Base-by-base conservation (phyloP, 2,888 invertebrate species). In the Steinernema scapterisci region DNA sequence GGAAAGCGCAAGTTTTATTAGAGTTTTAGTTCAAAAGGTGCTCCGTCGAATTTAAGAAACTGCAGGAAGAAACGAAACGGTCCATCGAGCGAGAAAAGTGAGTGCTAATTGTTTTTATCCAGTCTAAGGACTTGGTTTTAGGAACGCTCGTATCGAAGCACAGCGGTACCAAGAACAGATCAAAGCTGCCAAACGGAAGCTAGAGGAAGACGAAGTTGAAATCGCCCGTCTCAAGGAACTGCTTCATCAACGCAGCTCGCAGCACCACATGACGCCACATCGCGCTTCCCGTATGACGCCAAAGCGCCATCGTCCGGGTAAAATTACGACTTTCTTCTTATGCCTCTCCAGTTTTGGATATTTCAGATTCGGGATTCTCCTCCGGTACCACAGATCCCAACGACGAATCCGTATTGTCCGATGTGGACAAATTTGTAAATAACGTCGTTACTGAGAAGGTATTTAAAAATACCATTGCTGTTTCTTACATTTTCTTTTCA, bases 1-100 rank as follows among this genome's bases (percentile, higher is more conserved):
- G n/a, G n/a, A n/a, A n/a, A n/a, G n/a, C n/a, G n/a, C n/a, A n/a
- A n/a, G n/a, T n/a, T n/a, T n/a, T n/a, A n/a, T n/a, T n/a, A n/a
- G n/a, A n/a, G n/a, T 63, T 63, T 63, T 31, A 63, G 63, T 63
- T 63, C 38, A 63, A 63, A 25, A 63, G n/a, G n/a, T 63, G 63
- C 38, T 11, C 25, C 31, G 27, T 27, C 16, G 27, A 27, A 27
- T 63, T 27, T 38, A 63, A 63, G 63, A 63, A 63, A 31, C 63
- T 63, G 3, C 63, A 63, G 25, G 38, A 9, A 13, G 63, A 63
- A 16, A 27, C 23, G 11, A 63, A 31, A 38, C 23, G 27, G n/a
- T 16, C 11, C 7, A 27, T 31, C 19, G 63, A 63, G 16, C 16
- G 63, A 25, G 63, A 63, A 31, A 63, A 63, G 63, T 63, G 25